Evolutionary conservation across 2,888 invertebrate species (phyloP), one percentile per base, ranked within the genome.

Genomic region (Acanthosoma haemorrhoidale): DNA sequence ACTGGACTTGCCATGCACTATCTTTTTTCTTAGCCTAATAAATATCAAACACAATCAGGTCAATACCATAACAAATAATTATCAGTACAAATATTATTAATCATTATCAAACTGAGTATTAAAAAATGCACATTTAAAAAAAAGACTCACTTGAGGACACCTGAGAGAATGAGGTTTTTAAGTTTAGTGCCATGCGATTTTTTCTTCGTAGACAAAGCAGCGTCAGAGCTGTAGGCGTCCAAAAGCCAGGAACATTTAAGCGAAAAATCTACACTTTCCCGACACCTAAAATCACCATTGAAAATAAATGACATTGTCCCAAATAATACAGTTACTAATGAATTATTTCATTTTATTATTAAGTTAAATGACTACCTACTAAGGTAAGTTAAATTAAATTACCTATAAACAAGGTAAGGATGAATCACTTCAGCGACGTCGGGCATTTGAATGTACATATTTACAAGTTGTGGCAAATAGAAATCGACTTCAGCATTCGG

Each of bases 371-470:
- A n/a, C n/a, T n/a, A n/a, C n/a, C n/a, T n/a, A n/a, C n/a, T n/a
- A n/a, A n/a, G n/a, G n/a, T n/a, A n/a, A n/a, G n/a, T n/a, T n/a
- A n/a, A n/a, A n/a, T n/a, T n/a, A n/a, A n/a, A 68, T 61, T 78
- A 91, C 90, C 94, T 88, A 81, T 88, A 84, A 34, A 91, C 85
- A 72, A 93, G 81, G 80, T 92, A 92, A 5, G 91, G 89, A 82
- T 92, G 91, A 70, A 92, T 83, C 75, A 92, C 94, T 83, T 98
- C 97, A 69, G 98, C 97, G 75, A 97, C 89, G 79, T 97, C 97
- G 78, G 91, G 91, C 88, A 96, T 94, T 83, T 97, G 96, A 81
- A 98, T 92, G 81, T 97, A 99, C 94, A 99, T 95, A 78, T 94
- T 94, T 78, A 99, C 91, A 78, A 99, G 83, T 82, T 99, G 99